A percentile compares a stretch with the other conserved stretches of the same genome.
These are phyloP conservation scores for Silvanus unidentatus DNA, from an alignment of 2,888 invertebrate species.

Conservation along the genomic window DNA sequence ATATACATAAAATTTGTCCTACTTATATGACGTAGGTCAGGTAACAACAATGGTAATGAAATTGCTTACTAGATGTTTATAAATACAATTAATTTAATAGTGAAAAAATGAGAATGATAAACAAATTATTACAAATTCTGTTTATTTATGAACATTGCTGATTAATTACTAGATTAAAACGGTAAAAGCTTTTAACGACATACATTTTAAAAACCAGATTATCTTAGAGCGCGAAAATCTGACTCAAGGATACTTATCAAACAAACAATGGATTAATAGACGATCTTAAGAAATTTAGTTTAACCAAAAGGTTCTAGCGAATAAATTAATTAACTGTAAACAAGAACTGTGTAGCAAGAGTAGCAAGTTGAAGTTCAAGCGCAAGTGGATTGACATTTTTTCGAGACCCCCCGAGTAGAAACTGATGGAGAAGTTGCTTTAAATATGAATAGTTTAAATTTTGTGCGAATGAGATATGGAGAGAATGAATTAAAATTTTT, in stretches of 20 bases:
- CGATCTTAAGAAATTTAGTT: neutral
- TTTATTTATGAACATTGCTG: no score
- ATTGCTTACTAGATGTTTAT: no score
- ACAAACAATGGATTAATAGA: slow-evolving; percentile 8
- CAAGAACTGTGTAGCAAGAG: slow-evolving; percentile 2
- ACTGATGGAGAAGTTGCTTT: neutral
- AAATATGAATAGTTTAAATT: slow-evolving; percentile 9
- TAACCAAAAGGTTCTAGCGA: no score
- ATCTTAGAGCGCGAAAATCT: slow-evolving; percentile 9
- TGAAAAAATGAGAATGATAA: no score
- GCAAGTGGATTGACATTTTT: slow-evolving; percentile 6
- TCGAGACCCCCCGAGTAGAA: slow-evolving; percentile 5
- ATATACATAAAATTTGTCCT: no score
- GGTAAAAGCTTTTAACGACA: slow-evolving; percentile 13
- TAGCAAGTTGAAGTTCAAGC: neutral
- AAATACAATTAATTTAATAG: no score
- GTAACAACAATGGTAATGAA: no score
- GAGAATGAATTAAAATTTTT: slow-evolving; percentile 8
- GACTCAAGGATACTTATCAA: slow-evolving; percentile 4
- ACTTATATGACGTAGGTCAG: no score
- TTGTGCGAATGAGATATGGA: slow-evolving; percentile 3
- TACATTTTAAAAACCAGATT: slow-evolving; percentile 13
- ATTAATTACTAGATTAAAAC: no score
- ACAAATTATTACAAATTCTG: no score
- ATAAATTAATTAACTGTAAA: no score